Conservation (phyloP, 2,888 invertebrate genomes). For the Dasypogon diadema region DNA sequence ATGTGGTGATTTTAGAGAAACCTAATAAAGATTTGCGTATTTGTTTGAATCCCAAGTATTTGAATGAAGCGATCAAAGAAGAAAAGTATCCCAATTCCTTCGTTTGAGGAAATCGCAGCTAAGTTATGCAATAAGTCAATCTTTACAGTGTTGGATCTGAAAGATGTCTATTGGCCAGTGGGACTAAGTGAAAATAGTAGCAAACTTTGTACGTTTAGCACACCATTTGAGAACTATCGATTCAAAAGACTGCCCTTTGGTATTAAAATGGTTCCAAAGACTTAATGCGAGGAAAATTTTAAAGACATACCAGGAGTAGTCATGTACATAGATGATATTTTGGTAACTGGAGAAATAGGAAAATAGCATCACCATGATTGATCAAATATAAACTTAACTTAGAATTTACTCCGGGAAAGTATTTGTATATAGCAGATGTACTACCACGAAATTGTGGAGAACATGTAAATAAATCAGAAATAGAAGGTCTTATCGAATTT, state of each 20-base stretch:
- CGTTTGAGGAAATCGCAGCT: not conserved
- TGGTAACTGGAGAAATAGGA: not conserved
- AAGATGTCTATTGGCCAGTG: not conserved
- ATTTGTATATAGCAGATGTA: too few relatives aligned
- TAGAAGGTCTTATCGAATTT: too few relatives aligned
- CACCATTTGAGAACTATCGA: not conserved
- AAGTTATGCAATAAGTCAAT: not conserved
- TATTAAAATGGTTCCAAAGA: not conserved
- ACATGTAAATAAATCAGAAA: too few relatives aligned
- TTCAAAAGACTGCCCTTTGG: not conserved
- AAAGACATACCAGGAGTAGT: not conserved
- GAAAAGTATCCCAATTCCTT: not conserved
- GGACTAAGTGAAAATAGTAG: not conserved
- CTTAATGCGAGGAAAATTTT: not conserved
- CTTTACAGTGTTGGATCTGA: not conserved
- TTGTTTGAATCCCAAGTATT: not conserved
- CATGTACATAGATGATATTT: not conserved
- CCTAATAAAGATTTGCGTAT: not conserved
- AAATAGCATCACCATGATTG: not conserved
- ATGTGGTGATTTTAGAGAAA: not conserved
- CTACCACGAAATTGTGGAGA: too few relatives aligned
- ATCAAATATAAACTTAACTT: too few relatives aligned
- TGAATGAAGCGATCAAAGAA: too few relatives aligned
- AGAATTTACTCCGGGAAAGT: too few relatives aligned
- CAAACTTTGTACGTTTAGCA: not conserved